Base-by-base conservation (phyloP, 2,797 vertebrate genomes). In the Huso huso region DNA sequence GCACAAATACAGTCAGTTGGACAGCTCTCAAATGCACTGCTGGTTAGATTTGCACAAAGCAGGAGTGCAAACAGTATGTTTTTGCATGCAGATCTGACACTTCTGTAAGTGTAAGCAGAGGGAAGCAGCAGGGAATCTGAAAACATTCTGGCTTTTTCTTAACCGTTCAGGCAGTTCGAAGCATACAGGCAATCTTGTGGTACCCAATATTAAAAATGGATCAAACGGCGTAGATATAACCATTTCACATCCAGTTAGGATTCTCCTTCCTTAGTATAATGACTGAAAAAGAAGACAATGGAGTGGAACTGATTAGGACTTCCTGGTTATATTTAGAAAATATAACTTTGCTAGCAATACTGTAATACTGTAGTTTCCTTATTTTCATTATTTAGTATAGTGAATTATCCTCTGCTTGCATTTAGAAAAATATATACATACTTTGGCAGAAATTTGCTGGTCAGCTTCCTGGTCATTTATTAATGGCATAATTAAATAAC, bases 1-100 rank as follows among this genome's bases (percentile, higher is more conserved):
- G 90, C 89, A 79, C 90, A 92, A 72, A 89, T 83, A 75, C 90
- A 92, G 55, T 81, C 78, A 10, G 82, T 59, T 58, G 89, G 90
- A 71, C 90, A 92, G 75, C 81, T 74, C 62, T 82, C 83, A 0
- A 73, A 76, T 73, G 77, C 62, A 0, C 78, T 79, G 10, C 71
- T 75, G 63, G 81, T 80, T 68, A 84, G 49, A 1, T 81, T 77
- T 74, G 76, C 15, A 0, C 75, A 67, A 63, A 89, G 72, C 63
- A 86, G 68, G 76, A 90, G 71, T 71, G 86, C 70, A 71, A 75
- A 88, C 49, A 78, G 72, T 59, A 88, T 71, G 11, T 77, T 78
- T 81, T 73, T 83, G 83, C 75, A 82, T 72, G 72, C 81, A 8
- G 51, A 78, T 65, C 73, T 78, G 61, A 73, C 73, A 76, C 64